phyloP scores from a whole-genome alignment of 2,113 vertebrate genomes.

The Pandion haliaetus region DNA sequence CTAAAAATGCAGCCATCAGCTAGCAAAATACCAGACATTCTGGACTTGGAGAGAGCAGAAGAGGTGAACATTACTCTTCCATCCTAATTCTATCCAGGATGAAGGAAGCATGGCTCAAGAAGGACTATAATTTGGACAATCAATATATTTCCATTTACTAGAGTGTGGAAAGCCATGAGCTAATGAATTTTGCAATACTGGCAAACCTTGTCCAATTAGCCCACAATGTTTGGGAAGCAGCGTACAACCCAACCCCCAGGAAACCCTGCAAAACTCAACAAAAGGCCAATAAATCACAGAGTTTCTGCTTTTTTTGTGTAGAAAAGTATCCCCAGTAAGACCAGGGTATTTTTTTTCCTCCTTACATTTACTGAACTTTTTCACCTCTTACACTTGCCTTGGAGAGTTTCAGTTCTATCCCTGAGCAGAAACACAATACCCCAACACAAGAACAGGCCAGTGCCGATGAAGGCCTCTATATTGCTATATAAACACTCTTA shows the following conservation, averaged over 20 bases:
- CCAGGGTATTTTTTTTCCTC: background rate
- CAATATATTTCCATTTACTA: background rate
- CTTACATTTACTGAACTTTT: background rate
- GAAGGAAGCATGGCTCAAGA: background rate
- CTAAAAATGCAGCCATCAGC: background rate
- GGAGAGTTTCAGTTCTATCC: background rate
- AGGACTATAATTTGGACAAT: background rate
- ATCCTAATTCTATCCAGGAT: background rate
- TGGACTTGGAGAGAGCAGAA: background rate
- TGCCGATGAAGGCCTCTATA: background rate
- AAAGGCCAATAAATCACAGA: background rate
- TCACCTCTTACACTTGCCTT: background rate
- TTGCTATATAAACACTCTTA: background rate
- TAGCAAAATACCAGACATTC: background rate
- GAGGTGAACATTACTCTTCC: background rate
- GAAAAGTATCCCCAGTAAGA: background rate
- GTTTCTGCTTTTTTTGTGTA: background rate
- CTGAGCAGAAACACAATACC: background rate
- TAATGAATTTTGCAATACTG: background rate
- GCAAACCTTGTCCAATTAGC: background rate
- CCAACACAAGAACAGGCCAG: background rate
- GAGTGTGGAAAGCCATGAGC: background rate
- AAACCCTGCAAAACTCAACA: background rate
- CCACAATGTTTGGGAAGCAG: fast-evolving
- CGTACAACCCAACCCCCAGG: background rate